Conservation (phyloP, 2,888 invertebrate genomes). For the Volucella inflata region DNA sequence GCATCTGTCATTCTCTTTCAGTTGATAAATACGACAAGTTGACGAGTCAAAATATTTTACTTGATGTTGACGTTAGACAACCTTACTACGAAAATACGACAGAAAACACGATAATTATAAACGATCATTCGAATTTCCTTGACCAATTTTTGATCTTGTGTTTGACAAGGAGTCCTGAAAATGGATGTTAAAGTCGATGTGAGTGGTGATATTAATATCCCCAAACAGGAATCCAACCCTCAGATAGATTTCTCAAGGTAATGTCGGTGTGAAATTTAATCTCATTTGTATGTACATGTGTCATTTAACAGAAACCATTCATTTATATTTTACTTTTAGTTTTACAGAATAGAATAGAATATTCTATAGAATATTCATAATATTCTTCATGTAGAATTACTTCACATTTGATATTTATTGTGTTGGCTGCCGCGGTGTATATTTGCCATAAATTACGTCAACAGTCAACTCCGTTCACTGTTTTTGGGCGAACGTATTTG, state of each 20-base stretch:
- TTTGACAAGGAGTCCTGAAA: conserved; percentile 57
- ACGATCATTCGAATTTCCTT: neutral
- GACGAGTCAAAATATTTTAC: conserved; percentile 40
- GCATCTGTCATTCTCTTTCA: neutral
- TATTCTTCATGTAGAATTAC: conserved; percentile 88
- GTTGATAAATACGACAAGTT: neutral
- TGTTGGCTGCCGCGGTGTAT: conserved; percentile 91
- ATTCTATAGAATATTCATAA: neutral
- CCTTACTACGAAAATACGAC: neutral
- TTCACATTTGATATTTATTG: conserved; percentile 93
- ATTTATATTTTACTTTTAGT: conserved; percentile 55
- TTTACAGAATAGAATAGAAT: conserved; percentile 78
- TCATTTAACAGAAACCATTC: too few relatives aligned
- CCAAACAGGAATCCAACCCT: conserved; percentile 73
- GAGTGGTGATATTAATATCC: conserved; percentile 80
- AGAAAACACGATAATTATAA: conserved; percentile 27
- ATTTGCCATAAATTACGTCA: conserved; percentile 89
- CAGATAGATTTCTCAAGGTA: conserved; percentile 79
- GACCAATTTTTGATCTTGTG: neutral
- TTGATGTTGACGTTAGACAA: conserved; percentile 25
- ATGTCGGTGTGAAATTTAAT: neutral
- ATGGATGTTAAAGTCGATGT: conserved; percentile 79
- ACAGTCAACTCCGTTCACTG: conserved; percentile 85
- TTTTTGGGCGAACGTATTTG: conserved; percentile 88
- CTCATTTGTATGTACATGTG: neutral